Conservation (phyloP, 2,797 vertebrate species). For the Urocyon cinereoargenteus region DNA sequence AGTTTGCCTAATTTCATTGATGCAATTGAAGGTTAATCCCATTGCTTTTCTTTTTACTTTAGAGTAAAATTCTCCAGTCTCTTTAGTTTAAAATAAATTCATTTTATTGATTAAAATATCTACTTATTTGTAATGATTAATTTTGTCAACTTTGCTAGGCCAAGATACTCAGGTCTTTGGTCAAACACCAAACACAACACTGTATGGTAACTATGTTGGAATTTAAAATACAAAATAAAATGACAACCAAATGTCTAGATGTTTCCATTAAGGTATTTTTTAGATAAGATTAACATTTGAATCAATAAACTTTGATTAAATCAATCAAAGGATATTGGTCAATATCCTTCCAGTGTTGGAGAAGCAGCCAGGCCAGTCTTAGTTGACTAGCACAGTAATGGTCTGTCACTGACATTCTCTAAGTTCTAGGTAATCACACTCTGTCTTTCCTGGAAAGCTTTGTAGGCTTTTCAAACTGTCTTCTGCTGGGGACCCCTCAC, state of each 20-base stretch:
- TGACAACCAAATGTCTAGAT: neutral
- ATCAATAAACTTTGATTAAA: neutral
- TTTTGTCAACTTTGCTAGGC: neutral
- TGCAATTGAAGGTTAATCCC: neutral
- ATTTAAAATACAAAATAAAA: neutral
- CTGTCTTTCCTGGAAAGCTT: neutral
- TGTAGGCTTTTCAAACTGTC: neutral
- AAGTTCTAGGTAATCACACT: neutral
- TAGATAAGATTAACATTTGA: neutral
- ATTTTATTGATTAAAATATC: neutral
- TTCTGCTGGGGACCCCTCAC: neutral
- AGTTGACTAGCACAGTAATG: neutral
- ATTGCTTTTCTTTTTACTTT: neutral
- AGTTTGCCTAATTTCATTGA: neutral
- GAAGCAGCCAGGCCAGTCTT: neutral
- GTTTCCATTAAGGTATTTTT: neutral
- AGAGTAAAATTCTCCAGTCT: neutral
- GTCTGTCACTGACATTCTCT: neutral
- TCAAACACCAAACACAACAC: neutral
- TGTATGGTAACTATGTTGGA: neutral
- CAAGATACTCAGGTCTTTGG: neutral
- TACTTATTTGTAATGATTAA: neutral
- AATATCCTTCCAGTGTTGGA: neutral
- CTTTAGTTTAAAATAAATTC: neutral
- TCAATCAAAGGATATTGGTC: too few species aligned